phyloP scores from a whole-genome alignment of 2,888 invertebrate genomes.

The Pogonocherus hispidulus region DNA sequence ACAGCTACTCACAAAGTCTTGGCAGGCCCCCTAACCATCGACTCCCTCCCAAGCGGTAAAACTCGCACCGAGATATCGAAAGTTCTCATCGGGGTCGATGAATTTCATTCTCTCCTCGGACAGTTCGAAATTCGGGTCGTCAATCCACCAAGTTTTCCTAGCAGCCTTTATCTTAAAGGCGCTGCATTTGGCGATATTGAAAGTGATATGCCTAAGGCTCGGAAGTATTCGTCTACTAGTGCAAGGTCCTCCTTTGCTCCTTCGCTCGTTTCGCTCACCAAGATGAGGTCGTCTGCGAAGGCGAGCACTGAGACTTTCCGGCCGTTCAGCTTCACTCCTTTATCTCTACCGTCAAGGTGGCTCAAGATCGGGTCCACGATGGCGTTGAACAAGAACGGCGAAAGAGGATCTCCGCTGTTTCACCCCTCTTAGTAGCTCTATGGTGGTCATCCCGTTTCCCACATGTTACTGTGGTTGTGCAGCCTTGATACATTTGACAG shows the following conservation, averaged over 20 bases:
- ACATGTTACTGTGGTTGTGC: background rate
- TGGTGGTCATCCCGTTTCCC: conserved; percentile 33
- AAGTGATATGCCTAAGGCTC: conserved; percentile 49
- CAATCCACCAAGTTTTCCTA: conserved; percentile 51
- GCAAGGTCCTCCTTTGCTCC: background rate
- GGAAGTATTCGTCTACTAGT: conserved; percentile 38
- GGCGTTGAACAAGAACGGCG: conserved; percentile 62
- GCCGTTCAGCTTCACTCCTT: background rate
- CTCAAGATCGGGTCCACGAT: conserved; percentile 54
- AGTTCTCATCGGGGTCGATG: conserved; percentile 48
- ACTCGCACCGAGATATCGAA: conserved; percentile 54
- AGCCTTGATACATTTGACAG: conserved; percentile 1
- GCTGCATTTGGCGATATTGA: conserved; percentile 36
- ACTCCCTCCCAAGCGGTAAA: background rate
- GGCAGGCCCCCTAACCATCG: too few species aligned
- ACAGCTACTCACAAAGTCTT: too few species aligned
- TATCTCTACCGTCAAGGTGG: conserved; percentile 42
- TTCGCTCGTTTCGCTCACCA: conserved; percentile 47
- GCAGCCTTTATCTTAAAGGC: background rate
- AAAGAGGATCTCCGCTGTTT: conserved; percentile 64
- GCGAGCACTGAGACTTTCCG: conserved; percentile 55
- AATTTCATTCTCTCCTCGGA: conserved; percentile 43
- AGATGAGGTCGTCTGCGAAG: conserved; percentile 63
- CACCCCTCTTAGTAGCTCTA: conserved; percentile 59
- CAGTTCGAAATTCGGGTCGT: conserved; percentile 48